Evolutionary conservation across 92 coral and sea anemone genomes (phyloP).

Genomic region (Porites lobata): DNA sequence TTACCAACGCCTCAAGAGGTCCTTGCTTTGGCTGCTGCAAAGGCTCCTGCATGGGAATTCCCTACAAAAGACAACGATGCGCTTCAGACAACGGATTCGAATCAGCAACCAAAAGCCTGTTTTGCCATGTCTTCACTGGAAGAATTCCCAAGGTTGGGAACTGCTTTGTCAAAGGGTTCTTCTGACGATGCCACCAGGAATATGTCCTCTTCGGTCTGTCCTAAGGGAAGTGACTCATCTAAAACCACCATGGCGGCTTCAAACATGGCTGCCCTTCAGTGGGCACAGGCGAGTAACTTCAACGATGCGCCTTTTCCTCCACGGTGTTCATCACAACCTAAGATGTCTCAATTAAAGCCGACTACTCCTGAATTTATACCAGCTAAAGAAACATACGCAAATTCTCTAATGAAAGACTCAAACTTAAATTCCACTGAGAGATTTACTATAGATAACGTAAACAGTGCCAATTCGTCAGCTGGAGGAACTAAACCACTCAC

Average conservation of each 20-base stretch:
- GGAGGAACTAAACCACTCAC: not conserved
- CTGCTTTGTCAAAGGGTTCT: not conserved
- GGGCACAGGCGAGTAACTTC: not conserved
- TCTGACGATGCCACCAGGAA: not conserved
- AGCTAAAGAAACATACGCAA: not conserved
- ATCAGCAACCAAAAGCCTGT: not conserved
- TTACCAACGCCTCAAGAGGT: conserved; percentile 3
- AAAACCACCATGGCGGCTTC: too few relatives aligned
- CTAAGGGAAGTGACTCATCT: too few relatives aligned
- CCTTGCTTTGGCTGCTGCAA: not conserved
- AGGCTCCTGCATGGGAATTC: not conserved
- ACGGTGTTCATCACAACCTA: not conserved
- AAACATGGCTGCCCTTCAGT: not conserved
- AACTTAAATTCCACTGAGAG: not conserved
- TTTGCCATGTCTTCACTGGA: not conserved
- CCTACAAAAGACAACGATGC: not conserved
- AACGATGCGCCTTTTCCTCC: not conserved
- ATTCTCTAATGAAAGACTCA: not conserved
- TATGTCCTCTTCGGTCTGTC: not conserved
- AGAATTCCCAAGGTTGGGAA: not conserved
- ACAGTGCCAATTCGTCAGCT: not conserved
- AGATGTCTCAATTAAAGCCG: not conserved
- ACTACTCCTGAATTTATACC: not conserved
- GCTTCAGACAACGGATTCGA: not conserved
- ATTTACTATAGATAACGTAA: not conserved